Evolutionary conservation across 2,113 vertebrate species (phyloP).

Genomic region (Zeus faber): DNA sequence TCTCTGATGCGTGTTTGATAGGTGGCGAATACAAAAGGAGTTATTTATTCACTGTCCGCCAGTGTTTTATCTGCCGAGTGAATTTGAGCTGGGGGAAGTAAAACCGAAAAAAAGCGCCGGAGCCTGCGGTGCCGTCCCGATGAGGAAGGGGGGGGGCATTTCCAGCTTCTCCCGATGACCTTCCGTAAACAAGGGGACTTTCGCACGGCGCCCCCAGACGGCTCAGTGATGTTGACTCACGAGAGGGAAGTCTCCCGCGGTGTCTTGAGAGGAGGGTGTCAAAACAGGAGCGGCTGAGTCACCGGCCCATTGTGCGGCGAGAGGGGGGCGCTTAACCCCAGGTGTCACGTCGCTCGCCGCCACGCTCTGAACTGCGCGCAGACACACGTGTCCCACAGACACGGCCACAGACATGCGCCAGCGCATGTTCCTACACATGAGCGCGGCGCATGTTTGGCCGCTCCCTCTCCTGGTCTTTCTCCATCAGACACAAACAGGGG

Average conservation of each 20-base stretch:
- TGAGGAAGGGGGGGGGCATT: conserved; percentile 42
- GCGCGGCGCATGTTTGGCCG: too few species aligned
- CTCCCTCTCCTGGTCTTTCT: too few species aligned
- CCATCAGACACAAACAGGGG: neutral
- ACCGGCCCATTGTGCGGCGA: conserved; percentile 51
- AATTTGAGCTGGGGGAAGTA: conserved; percentile 3
- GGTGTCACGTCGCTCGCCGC: conserved; percentile 42
- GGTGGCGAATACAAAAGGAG: neutral
- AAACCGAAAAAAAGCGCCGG: conserved; percentile 2
- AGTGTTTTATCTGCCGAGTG: neutral
- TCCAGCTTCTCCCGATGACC: conserved; percentile 34
- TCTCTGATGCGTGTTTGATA: conserved; percentile 13
- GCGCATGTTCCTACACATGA: too few species aligned
- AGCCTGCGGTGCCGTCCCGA: neutral
- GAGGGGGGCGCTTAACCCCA: conserved; percentile 5
- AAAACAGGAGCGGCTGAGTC: conserved; percentile 44
- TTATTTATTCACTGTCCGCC: neutral
- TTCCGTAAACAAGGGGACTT: too few species aligned
- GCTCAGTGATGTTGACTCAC: conserved; percentile 45
- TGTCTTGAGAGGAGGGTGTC: conserved; percentile 18
- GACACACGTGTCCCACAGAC: neutral
- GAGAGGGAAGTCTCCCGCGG: conserved; percentile 37
- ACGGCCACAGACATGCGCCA: neutral
- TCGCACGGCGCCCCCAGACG: conserved; percentile 12
- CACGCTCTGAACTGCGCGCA: conserved; percentile 11